Base-by-base conservation (phyloP, 2,797 vertebrate genomes). In the Poeciliopsis infans region DNA sequence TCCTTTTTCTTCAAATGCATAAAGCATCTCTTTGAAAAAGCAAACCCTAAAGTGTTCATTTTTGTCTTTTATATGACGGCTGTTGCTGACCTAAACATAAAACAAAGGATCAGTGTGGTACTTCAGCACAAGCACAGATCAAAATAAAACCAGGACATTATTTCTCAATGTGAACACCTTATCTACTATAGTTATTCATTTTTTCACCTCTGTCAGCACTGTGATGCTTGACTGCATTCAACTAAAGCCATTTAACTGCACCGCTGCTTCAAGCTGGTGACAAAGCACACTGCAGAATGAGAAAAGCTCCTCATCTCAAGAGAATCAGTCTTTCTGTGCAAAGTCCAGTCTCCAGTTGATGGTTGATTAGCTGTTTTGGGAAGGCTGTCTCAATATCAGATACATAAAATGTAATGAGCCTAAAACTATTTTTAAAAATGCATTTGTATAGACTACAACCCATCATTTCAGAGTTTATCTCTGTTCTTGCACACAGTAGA, bases 111-210 rank as follows among this genome's bases (percentile, higher is more conserved):
- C 46, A 69, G 73, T 3, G 6, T 51, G 36, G 73, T 72, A 31
- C 55, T 36, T 28, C 18, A 45, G 39, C 43, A 61, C 43, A 69
- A 72, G 41, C 75, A 95, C 43, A 43, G 81, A 89, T 71, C 77
- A 83, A 76, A 70, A 73, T 80, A 84, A 94, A 93, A 92, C 89
- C 93, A 93, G 91, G 95, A 95, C 94, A 96, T 95, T 90, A 72
- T 84, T 90, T 89, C 66, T 87, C 70, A 20, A 73, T 79, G 82
- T 88, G 84, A 91, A 84, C 86, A 86, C 82, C 91, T 89, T 84
- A 85, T 83, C 83, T 85, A 84, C 78, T 31, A 13, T 41, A 41
- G 36, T 68, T 68, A 41, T 68, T 23, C 0, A 12, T 68, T 85
- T 85, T 92, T 68, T 73, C 25, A 15, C 75, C 84, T 79, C 85